phyloP scores from a whole-genome alignment of 2,113 vertebrate species.

The Poicephalus gulielmi region DNA sequence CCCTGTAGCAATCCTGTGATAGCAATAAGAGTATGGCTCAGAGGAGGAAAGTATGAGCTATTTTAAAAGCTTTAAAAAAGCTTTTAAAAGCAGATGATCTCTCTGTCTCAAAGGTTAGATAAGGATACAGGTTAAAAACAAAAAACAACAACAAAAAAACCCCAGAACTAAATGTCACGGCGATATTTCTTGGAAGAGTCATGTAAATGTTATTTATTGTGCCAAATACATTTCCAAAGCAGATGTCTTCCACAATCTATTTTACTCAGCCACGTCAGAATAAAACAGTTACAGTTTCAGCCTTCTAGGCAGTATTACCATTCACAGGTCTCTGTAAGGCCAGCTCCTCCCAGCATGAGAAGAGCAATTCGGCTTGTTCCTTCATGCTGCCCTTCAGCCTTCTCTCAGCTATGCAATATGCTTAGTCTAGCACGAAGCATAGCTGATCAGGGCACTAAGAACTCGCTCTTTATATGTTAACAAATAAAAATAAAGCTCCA shows the following conservation, averaged over 20 bases:
- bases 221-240: slow-evolving; percentile 63
- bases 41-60: background rate
- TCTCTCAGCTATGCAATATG: background rate
- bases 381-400: background rate
- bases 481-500: background rate
- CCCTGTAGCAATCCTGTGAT: background rate
- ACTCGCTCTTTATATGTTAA: background rate
- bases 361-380: background rate
- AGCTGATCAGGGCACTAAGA: background rate
- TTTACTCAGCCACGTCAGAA: slow-evolving; percentile 34
- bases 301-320: slow-evolving; percentile 13
- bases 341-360: background rate
- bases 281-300: slow-evolving; percentile 26
- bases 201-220: slow-evolving; percentile 60
- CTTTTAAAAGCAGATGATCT: background rate
- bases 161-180: slow-evolving; percentile 53
- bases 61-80: background rate
- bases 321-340: background rate
- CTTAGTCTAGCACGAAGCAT: rapidly evolving
- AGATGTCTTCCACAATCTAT: slow-evolving; percentile 47
- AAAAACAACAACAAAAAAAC: background rate
- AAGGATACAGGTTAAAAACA: slow-evolving; percentile 25
- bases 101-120: slow-evolving; percentile 1
- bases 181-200: slow-evolving; percentile 55
- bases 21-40: background rate